A percentile compares a stretch with the other conserved stretches of the same genome.
Evolutionary conservation across 2,797 vertebrate species (phyloP).

Genomic region (Pantherophis alleghaniensis): DNA sequence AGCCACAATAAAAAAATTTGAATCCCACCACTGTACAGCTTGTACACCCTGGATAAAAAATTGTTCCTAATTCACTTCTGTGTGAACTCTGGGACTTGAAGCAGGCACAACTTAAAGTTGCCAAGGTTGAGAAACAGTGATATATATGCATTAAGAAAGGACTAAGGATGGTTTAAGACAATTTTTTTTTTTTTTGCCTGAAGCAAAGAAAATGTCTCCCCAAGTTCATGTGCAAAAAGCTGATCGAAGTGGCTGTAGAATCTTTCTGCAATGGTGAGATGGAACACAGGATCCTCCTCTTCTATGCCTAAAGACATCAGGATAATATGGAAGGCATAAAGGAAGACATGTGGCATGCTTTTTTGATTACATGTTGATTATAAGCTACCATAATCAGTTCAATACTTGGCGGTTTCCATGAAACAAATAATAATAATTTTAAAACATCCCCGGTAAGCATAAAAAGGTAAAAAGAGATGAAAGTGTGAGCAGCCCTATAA

Average conservation of each 20-base stretch:
- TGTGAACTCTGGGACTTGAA: not conserved
- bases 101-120: not conserved
- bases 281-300: not conserved
- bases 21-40: not conserved
- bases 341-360: not conserved
- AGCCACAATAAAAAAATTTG: too few species aligned
- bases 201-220: not conserved
- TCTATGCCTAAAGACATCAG: not conserved
- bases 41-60: not conserved
- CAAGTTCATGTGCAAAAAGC: not conserved
- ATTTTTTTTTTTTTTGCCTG: not conserved
- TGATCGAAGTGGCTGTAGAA: not conserved
- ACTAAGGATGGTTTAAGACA: not conserved
- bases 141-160: not conserved
- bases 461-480: not conserved
- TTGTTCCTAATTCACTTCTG: conserved; percentile 16
- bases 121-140: not conserved
- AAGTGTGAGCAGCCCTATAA: not conserved
- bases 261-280: not conserved
- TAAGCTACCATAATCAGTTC: not conserved
- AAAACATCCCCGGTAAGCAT: not conserved
- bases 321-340: not conserved
- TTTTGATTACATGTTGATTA: not conserved
- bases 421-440: not conserved
- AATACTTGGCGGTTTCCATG: not conserved